Base-by-base conservation (phyloP, 2,113 vertebrate species). In the Verasper variegatus region DNA sequence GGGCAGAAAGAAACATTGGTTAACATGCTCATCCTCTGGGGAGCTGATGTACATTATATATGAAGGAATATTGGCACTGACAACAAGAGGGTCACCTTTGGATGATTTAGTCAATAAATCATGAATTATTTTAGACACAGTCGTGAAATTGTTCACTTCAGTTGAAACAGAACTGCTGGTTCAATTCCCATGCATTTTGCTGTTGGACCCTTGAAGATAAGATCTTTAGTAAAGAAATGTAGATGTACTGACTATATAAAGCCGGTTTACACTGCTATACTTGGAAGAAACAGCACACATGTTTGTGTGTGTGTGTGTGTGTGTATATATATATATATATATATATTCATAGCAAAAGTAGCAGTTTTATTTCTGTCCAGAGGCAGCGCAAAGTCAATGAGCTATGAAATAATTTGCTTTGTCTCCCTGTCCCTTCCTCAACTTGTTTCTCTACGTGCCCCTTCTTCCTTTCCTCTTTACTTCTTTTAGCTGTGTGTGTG, bases 351-450 rank as follows among this genome's bases (percentile, higher is more conserved):
- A 31, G 55, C 57, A 40, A 79, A 66, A 52, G 37, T 20, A 55
- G 56, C 42, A n/a, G 62, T 82, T 86, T 78, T 68, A 26, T 84
- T 82, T 70, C 24, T 54, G 14, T 68, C 81, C 76, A 64, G 70
- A 80, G 73, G 81, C 70, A 64, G 57, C 35, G 10, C 66, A 74
- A 70, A 77, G 12, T 51, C 62, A 82, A 63, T 75, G 77, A 78
- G 73, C 72, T 56, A 61, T 83, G 65, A 58, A 68, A 42, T 85
- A 76, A 83, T 65, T 56, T 2, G 2, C 47, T 81, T 70, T 64
- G 74, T 81, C 77, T 83, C 57, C 52, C 52, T 61, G 71, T 81
- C 61, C 35, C 35, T 81, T 78, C 71, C 49, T 79, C 65, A 18
- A 23, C 62, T 64, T 56, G 45, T 68, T 76, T 74, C 13, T 63